Conservation (phyloP, 1,140 invertebrate genomes). For the honey bee (Apis mellifera) region Amel_HAv3.1 CM009943.2:9815501-9816000, state of each 20-base stretch:
- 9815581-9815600: no score
- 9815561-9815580: no score
- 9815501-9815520: no score
- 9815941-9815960: slow-evolving; percentile 82
- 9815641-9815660: no score
- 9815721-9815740: not conserved
- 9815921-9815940: slow-evolving; percentile 78
- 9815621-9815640: no score
- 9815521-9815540: no score
- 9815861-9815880: slow-evolving; percentile 25
- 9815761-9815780: slow-evolving; percentile 12
- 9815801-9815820: slow-evolving; percentile 18
- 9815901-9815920: slow-evolving; percentile 79
- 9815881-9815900: slow-evolving; percentile 53
- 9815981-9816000: slow-evolving; percentile 89
- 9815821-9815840: no score
- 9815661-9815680: no score
- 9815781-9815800: not conserved
- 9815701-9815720: not conserved
- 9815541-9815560: no score
- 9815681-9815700: not conserved
- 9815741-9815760: slow-evolving; percentile 1
- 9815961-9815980: slow-evolving; percentile 80
- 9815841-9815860: not conserved
- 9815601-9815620: no score